A percentile compares a stretch with the other conserved stretches of the same genome.
phyloP scores from a whole-genome alignment of 2,888 invertebrate genomes.

The Anthrax anthrax region DNA sequence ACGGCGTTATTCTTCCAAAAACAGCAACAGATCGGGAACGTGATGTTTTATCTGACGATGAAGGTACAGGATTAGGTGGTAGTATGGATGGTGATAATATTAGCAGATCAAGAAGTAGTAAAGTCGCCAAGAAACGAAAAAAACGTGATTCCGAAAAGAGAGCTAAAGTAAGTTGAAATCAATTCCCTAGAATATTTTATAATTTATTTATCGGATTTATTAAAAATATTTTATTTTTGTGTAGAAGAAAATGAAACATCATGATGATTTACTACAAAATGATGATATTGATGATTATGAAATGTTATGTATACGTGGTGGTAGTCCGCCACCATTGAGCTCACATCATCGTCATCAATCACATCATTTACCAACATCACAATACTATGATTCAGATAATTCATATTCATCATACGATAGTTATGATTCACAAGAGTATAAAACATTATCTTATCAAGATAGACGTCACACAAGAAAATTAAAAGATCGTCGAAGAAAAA shows the following conservation, averaged over 20 bases:
- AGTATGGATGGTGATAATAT: not conserved
- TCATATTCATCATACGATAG: slow-evolving; percentile 42
- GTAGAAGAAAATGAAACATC: slow-evolving; percentile 2
- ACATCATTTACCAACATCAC: slow-evolving; percentile 22
- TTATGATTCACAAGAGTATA: slow-evolving; percentile 35
- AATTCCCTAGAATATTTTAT: not conserved
- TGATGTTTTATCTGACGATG: slow-evolving; percentile 24
- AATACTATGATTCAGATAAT: slow-evolving; percentile 40
- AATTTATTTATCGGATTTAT: no score
- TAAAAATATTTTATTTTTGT: not conserved
- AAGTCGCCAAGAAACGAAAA: slow-evolving; percentile 25
- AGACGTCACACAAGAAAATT: slow-evolving; percentile 28
- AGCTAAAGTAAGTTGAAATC: slow-evolving; percentile 11
- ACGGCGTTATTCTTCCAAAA: slow-evolving; percentile 35
- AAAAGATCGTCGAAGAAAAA: slow-evolving; percentile 36
- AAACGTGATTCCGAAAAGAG: slow-evolving; percentile 19
- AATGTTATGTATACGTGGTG: slow-evolving; percentile 65
- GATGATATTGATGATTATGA: slow-evolving; percentile 60
- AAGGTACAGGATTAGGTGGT: not conserved
- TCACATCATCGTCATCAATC: slow-evolving; percentile 6
- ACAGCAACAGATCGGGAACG: slow-evolving; percentile 34
- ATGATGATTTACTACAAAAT: slow-evolving; percentile 19
- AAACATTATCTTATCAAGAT: slow-evolving; percentile 32
- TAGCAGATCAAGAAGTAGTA: slow-evolving; percentile 18
- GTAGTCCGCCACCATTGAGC: slow-evolving; percentile 43